phyloP scores from a whole-genome alignment of 2,888 invertebrate genomes.

The Anorthoa munda region DNA sequence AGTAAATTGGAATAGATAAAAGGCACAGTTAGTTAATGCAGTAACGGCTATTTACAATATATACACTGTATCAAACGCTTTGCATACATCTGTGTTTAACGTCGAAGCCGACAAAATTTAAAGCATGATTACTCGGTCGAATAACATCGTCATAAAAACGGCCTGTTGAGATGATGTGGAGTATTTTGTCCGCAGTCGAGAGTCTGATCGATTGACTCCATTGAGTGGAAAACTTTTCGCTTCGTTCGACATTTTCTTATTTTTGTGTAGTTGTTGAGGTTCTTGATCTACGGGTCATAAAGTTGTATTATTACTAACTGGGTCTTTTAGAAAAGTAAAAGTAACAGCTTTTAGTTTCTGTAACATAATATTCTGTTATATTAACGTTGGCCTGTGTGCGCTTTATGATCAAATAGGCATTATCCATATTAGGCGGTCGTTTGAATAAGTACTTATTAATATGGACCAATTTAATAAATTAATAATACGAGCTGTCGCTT shows the following conservation, averaged over 20 bases:
- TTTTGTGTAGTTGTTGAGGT: conserved; percentile 17
- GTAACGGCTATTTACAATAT: neutral
- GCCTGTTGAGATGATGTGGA: conserved; percentile 28
- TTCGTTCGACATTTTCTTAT: conserved; percentile 34
- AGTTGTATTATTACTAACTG: neutral
- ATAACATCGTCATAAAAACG: conserved; percentile 24
- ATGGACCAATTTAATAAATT: neutral
- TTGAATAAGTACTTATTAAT: conserved; percentile 11
- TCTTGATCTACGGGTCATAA: conserved; percentile 10
- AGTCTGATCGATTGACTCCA: conserved; percentile 49
- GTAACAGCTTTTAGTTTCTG: neutral
- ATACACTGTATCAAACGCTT: conserved; percentile 13
- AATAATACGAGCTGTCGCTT: neutral
- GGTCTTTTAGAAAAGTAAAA: neutral
- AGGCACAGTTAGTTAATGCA: neutral
- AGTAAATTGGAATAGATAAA: neutral
- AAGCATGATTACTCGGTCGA: conserved; percentile 6
- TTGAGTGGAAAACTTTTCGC: conserved; percentile 37
- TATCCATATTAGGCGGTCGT: neutral
- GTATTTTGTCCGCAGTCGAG: conserved; percentile 37
- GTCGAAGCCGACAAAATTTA: conserved; percentile 7
- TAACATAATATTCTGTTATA: neutral
- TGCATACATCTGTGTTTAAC: conserved; percentile 3
- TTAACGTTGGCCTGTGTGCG: no score
- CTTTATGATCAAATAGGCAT: neutral